phyloP scores from a whole-genome alignment of 2,113 vertebrate species.

The Oenanthe oenanthe region DNA sequence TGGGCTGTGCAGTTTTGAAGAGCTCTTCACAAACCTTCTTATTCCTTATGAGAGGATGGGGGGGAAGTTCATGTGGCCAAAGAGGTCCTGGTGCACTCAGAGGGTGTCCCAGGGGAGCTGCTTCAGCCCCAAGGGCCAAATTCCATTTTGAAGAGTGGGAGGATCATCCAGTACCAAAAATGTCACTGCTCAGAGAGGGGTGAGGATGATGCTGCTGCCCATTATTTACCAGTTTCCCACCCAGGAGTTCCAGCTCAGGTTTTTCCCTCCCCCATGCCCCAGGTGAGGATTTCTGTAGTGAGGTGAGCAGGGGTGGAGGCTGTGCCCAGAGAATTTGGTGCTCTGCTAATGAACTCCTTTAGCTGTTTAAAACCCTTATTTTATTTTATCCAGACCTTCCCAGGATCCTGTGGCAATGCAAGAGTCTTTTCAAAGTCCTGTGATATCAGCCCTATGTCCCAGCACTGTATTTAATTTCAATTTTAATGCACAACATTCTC shows the following conservation, averaged over 20 bases:
- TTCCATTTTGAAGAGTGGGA: not conserved
- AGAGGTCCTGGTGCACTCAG: not conserved
- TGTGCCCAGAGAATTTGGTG: accelerated
- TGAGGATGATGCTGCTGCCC: no score
- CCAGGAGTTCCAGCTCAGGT: not conserved
- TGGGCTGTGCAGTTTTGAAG: not conserved
- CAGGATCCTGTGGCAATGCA: not conserved
- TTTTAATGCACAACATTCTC: not conserved
- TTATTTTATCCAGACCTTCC: not conserved
- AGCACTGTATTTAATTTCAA: not conserved
- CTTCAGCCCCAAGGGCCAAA: not conserved
- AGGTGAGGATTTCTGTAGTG: not conserved
- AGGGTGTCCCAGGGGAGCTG: not conserved
- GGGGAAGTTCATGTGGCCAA: not conserved
- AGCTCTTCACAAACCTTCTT: not conserved
- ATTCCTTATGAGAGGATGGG: not conserved
- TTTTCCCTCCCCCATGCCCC: not conserved
- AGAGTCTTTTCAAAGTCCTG: not conserved
- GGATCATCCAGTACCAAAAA: not conserved
- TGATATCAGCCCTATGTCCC: not conserved
- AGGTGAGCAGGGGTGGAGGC: not conserved
- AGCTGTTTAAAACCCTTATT: not conserved
- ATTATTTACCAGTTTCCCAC: no score
- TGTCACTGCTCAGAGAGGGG: not conserved
- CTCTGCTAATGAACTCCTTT: not conserved